Evolutionary conservation across 2,888 invertebrate species (phyloP), one percentile per base, ranked within the genome.

Genomic region (Ommatoiulus sabulosus): DNA sequence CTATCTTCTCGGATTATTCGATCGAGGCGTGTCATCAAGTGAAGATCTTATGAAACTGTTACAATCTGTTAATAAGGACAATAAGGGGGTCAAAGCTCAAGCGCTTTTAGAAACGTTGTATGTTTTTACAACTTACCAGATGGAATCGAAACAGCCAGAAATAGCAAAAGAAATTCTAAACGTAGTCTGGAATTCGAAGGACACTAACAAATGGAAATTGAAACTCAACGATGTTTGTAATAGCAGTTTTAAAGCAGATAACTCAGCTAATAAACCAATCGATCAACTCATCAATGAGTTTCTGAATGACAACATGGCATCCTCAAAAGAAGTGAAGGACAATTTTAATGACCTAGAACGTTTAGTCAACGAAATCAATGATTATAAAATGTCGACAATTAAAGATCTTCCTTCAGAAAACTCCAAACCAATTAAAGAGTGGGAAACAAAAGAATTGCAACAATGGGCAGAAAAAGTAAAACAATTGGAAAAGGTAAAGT

Each of bases 1-100:
- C 24, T 72, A 72, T 72, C 72, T 72, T 72, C 72, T 72, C 24
- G 72, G 72, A 20, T 20, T 72, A 72, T 72, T 8, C 20, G 72
- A 72, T 72, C 72, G 72, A 3, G 24, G 24, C 8, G 5, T 72
- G 24, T 20, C 72, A 24, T 20, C 72, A 7, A 72, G 20, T 72
- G 72, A 72, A 20, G 72, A 72, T 72, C 20, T 72, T 10, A 6
- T 72, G 72, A 72, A 72, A 20, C 24, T 72, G 1, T 24, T 72
- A 0, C n/a, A 72, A 72, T 24, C 20, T 7, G 72, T 72, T 1
- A 20, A 72, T 8, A 72, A 72, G 1, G 72, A 24, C 24, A 72
- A 72, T 0, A 72, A 72, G 20, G 72, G 10, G 24, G 20, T 24
- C 24, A 24, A n/a, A n/a, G 63, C 72, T 8, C 72, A 72, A 72